phyloP scores from a whole-genome alignment of 2,113 vertebrate genomes.

The Oncorhynchus clarkii region DNA sequence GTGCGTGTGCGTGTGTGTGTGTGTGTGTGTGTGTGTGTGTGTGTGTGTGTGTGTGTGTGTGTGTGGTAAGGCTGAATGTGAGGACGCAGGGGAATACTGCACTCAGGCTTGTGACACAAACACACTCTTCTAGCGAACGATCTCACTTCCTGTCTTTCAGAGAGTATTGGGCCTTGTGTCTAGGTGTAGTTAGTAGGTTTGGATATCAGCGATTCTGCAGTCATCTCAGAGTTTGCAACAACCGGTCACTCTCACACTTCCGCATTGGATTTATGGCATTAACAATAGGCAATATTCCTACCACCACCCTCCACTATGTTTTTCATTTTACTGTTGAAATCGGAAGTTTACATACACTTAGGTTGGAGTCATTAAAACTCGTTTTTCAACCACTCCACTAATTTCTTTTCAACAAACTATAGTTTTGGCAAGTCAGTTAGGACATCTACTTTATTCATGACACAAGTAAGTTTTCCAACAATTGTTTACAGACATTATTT shows the following conservation, averaged over 20 bases:
- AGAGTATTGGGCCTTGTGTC: too few relatives aligned
- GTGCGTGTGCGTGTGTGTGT: neutral
- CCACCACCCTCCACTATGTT: neutral
- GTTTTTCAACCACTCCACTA: too few relatives aligned
- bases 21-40: neutral
- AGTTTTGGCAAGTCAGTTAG: too few relatives aligned
- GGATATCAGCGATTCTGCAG: neutral
- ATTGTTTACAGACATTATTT: too few relatives aligned
- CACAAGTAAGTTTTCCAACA: too few relatives aligned
- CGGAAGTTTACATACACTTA: too few relatives aligned
- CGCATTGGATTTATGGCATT: neutral
- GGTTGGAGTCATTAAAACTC: too few relatives aligned
- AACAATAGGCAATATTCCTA: too few relatives aligned
- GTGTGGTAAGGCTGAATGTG: neutral
- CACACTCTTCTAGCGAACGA: too few relatives aligned
- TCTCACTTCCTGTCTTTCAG: too few relatives aligned
- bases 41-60: neutral
- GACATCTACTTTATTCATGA: too few relatives aligned
- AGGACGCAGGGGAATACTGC: neutral
- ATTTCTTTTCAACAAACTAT: too few relatives aligned
- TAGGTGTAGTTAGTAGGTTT: neutral
- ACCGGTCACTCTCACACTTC: neutral
- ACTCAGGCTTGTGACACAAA: neutral
- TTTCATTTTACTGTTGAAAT: conserved; percentile 8
- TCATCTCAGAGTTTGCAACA: neutral